Base-by-base conservation (phyloP, 2,113 vertebrate genomes). In the Baryphthengus martii region DNA sequence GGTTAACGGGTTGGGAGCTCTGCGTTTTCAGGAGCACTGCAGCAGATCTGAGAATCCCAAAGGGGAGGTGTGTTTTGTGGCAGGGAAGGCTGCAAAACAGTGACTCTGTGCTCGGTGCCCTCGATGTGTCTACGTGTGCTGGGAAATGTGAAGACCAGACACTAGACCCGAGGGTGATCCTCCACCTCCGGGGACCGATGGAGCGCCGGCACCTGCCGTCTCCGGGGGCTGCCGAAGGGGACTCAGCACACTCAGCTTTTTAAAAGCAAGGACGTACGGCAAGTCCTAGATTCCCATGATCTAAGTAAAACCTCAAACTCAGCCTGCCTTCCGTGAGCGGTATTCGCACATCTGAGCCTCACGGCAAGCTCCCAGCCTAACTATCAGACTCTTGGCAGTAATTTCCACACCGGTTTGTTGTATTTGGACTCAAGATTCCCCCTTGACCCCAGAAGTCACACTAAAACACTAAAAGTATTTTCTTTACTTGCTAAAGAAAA, bases 401-500 rank as follows among this genome's bases (percentile, higher is more conserved):
- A 76, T 74, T 88, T 89, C 95, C 85, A 95, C 58, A 79, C 78
- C 35, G 42, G 95, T 94, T 95, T 97, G 95, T 96, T 98, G 97
- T 97, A 85, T 96, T 98, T 98, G 98, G 97, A 98, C 74, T 94
- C 53, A 4, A 97, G 92, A 80, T 85, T 97, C 93, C 93, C 94
- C 94, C 81, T 95, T 97, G 96, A 97, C 94, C 97, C 96, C 97
- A 89, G 37, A 98, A 97, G 96, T 97, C 94, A 96, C 95, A 93
- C 96, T 97, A 97, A 97, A 98, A 97, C 28, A 89, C 95, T 97
- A 95, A 90, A 98, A 97, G 97, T 98, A 95, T 98, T 98, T 98
- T 98, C 96, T 98, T 98, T 98, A 95, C 97, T 98, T 94, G 94
- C 93, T 95, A 97, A 97, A 97, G 95, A 97, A 98, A 98, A 97